phyloP scores from a whole-genome alignment of 2,797 vertebrate species.

The Tiaroga cobitis region DNA sequence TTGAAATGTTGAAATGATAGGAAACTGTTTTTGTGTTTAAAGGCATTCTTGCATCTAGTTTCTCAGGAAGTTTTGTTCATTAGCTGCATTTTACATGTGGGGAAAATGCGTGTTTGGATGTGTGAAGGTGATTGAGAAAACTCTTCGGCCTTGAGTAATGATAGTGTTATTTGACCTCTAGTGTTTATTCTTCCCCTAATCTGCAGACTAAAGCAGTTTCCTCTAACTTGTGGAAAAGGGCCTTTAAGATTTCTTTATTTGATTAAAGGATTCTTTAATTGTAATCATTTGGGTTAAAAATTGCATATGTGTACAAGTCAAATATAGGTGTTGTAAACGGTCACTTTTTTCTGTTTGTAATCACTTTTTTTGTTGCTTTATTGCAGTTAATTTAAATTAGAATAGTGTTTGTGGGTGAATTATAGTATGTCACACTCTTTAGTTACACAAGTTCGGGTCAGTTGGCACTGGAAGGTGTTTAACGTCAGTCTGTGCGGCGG shows the following conservation, averaged over 20 bases:
- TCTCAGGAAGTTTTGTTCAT: neutral
- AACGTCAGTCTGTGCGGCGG: slow-evolving; percentile 1
- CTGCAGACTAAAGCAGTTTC: slow-evolving; percentile 41
- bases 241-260: neutral
- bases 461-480: neutral
- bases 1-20: neutral
- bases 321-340: neutral
- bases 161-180: slow-evolving; percentile 30
- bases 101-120: neutral
- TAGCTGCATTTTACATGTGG: neutral
- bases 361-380: neutral
- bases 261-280: neutral
- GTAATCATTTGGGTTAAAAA: neutral
- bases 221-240: slow-evolving; percentile 8
- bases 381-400: neutral
- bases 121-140: neutral
- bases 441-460: neutral
- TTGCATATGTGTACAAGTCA: neutral
- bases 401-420: neutral
- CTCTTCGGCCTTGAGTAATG: slow-evolving; percentile 5
- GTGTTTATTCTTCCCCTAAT: slow-evolving; percentile 47
- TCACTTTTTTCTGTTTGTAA: neutral
- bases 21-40: neutral
- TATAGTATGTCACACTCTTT: no score
- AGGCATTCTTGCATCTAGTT: neutral